Base-by-base conservation (phyloP, 2,888 invertebrate species). In the Caenorhabditis panamensis region DNA sequence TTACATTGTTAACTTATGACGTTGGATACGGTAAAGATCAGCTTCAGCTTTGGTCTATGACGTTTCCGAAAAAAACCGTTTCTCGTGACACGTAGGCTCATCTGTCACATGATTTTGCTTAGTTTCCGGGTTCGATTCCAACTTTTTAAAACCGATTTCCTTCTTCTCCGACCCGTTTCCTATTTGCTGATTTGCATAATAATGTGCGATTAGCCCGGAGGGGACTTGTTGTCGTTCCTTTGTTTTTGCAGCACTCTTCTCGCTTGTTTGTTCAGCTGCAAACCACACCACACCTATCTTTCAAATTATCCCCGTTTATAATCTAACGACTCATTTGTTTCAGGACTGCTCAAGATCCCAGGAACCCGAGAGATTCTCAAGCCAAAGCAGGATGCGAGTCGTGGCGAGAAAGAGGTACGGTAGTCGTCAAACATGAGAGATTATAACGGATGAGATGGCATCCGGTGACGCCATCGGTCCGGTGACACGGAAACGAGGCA, bases 331-430 rank as follows among this genome's bases (percentile, higher is more conserved):
- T 8, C 31, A n/a, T n/a, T 18, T 6, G 20, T 87, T 88, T 61
- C 82, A 90, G 90, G 90, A 6, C 81, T 90, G 24, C 80, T 90
- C 47, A 89, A 89, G 76, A 82, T 86, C 28, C 80, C 79, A 6
- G 84, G 85, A 28, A 82, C 77, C 9, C 71, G 82, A 16, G 83
- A 84, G 53, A 82, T 89, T 31, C 83, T 88, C 41, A 90, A 90
- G 61, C 82, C 86, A 47, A 84, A 86, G 31, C 90, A 90, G 61
- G 85, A 86, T 54, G 89, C 84, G 18, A 69, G 66, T 16, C 77
- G 89, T 28, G 89, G 89, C 47, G 84, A 87, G 54, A 79, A 88
- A 56, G 89, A 89, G 85, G 88, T 89, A 69, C 20, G 51, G 28
- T 13, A 26, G 58, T 18, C 37, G 58, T 16, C 20, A 9, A 4